These are phyloP conservation scores for Falco naumanni DNA, from an alignment of 2,797 vertebrate species.

Conservation along the genomic window DNA sequence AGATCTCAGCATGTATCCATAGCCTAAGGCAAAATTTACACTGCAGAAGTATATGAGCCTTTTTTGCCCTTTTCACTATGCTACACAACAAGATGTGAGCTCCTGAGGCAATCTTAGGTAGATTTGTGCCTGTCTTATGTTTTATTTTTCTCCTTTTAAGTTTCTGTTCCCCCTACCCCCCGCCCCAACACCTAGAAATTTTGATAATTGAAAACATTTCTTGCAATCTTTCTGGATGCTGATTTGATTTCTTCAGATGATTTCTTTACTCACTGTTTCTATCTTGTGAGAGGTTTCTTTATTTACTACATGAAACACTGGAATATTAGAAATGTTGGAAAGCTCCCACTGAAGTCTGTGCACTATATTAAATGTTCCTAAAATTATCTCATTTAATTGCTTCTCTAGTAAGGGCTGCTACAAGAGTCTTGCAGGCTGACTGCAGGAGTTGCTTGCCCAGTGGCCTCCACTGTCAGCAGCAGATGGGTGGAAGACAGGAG, in stretches of 20 bases:
- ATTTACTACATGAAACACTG: background rate
- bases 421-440: background rate
- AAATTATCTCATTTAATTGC: background rate
- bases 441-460: background rate
- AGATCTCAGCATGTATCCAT: background rate
- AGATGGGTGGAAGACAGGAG: background rate
- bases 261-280: background rate
- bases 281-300: background rate
- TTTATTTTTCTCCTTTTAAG: background rate
- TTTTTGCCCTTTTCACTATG: background rate
- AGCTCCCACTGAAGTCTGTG: background rate
- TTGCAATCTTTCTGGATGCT: background rate
- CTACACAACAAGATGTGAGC: background rate
- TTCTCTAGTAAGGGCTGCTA: background rate
- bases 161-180: background rate
- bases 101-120: background rate
- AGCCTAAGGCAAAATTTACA: conserved; percentile 19
- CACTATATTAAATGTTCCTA: background rate
- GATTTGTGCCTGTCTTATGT: background rate
- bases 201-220: background rate
- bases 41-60: background rate
- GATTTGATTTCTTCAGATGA: background rate
- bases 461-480: background rate
- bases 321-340: background rate
- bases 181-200: background rate